phyloP scores from a whole-genome alignment of 2,113 vertebrate species.

The Canis aureus region DNA sequence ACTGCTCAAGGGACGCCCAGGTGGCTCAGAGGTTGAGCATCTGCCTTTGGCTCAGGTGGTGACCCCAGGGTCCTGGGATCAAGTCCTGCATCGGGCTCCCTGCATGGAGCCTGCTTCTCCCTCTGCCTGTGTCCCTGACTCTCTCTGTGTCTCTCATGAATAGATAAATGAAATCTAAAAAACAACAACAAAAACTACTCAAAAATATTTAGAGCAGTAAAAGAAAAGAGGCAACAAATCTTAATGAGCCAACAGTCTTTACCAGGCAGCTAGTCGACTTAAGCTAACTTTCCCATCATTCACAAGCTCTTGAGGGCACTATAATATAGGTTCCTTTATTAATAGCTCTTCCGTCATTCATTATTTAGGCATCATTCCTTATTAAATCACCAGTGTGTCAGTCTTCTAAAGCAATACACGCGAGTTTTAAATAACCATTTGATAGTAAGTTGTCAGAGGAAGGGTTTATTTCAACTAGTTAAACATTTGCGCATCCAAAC shows the following conservation, averaged over 20 bases:
- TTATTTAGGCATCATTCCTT: constrained; percentile 36
- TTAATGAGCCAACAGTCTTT: not conserved
- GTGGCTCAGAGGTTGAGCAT: too few relatives aligned
- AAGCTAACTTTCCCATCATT: constrained; percentile 43
- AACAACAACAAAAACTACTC: not conserved
- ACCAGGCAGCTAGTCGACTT: not conserved
- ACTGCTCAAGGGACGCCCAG: not conserved
- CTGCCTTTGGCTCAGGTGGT: too few relatives aligned
- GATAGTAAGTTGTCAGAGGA: constrained; percentile 57
- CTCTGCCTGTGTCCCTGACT: too few relatives aligned
- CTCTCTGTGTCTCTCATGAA: too few relatives aligned
- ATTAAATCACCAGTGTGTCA: constrained; percentile 56
- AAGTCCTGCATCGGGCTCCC: too few relatives aligned
- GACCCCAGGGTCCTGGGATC: too few relatives aligned
- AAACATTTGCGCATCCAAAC: not conserved
- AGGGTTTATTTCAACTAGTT: not conserved
- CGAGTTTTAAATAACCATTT: constrained; percentile 59
- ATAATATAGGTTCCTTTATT: constrained; percentile 24
- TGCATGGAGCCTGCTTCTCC: too few relatives aligned
- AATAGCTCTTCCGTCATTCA: constrained; percentile 41
- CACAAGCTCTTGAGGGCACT: not conserved
- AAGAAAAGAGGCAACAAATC: not conserved
- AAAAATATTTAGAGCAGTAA: constrained; percentile 1
- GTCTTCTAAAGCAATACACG: constrained; percentile 32
- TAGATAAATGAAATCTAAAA: too few relatives aligned